Base-by-base conservation (phyloP, 2,113 vertebrate genomes). In the Tachuris rubrigastra region DNA sequence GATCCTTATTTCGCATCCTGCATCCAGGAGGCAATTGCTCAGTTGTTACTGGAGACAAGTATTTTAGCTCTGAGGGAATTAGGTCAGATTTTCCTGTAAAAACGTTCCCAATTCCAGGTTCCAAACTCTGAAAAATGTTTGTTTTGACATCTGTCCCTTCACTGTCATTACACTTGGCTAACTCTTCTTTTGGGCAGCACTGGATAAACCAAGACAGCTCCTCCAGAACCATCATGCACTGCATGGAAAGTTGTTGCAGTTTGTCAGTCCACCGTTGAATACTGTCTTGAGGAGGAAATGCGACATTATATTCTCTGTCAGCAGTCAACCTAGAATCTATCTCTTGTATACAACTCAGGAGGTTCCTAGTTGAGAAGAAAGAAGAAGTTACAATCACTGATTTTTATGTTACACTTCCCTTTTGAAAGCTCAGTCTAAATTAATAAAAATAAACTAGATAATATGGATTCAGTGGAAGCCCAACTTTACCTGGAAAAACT, bases 161-260 rank as follows among this genome's bases (percentile, higher is more conserved):
- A 82, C 4, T 50, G 30, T 73, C 49, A 6, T 14, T 19, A 27
- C 35, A 37, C 27, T 53, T 30, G 2, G 35, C 13, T 44, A 58
- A 65, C 24, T 87, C 90, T 20, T 96, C 96, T 94, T 97, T 97
- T 3, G 99, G 99, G 83, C 99, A 99, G 96, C 99, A 99, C 35
- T 99, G 98, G 15, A 99, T 86, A 91, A 99, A 95, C 98, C 98
- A 99, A 49, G 95, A 97, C 30, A 99, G 95, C 95, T 99, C 99
- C 95, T 99, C 98, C 0, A 99, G 97, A 65, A 98, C 93, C 41
- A 98, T 91, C 77, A 97, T 30, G n/a, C 98, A 98, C 95, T 99
- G 99, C 95, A 98, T 98, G 19, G 98, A 97, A 84, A 99, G 97
- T 0, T 95, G 96, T 94, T 98, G 98, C 42, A 98, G 98, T 67